Base-by-base conservation (phyloP, 2,888 invertebrate species). In the Tachina grossa region DNA sequence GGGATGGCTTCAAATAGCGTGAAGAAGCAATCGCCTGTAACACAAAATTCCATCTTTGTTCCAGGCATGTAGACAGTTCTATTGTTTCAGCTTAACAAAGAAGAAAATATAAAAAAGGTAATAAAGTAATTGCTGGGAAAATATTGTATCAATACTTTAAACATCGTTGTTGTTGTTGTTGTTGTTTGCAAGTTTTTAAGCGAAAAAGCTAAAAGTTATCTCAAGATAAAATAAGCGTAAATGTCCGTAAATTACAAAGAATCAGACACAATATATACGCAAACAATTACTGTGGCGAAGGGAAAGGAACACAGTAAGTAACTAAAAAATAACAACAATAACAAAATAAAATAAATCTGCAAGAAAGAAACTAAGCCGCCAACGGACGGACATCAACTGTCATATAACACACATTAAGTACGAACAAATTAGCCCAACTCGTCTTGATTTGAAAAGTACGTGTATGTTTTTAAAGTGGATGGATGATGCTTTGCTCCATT, bases 181-280 rank as follows among this genome's bases (percentile, higher is more conserved):
- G 31, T 31, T 51, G 13, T 57, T 47, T 51, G 47, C 22, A 9
- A 14, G 16, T 10, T 9, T 71, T 55, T 72, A 63, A 72, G n/a
- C 45, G 13, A 71, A 77, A 66, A n/a, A 82, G 68, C 19, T 53
- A 43, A 69, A 83, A 71, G 49, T 65, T 41, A 77, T 77, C 71
- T 74, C 71, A 65, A 74, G 43, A 82, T 16, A 76, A 84, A 55
- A 43, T 39, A 80, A 81, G 63, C 71, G 79, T 61, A 55, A 80
- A 75, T 82, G 89, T 87, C 66, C 88, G 88, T 89, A 87, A 79
- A 75, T 74, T 69, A 79, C 53, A 76, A 55, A 81, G 22, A 71
- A 66, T 55, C 71, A 63, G 49, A 13, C 14, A 43, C 14, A 74
- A 78, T 82, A 78, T 82, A 78, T 74, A 6, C 8, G 57, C 66